Base-by-base conservation (phyloP, 2,888 invertebrate genomes). In the Dryocosmus kuriphilus region DNA sequence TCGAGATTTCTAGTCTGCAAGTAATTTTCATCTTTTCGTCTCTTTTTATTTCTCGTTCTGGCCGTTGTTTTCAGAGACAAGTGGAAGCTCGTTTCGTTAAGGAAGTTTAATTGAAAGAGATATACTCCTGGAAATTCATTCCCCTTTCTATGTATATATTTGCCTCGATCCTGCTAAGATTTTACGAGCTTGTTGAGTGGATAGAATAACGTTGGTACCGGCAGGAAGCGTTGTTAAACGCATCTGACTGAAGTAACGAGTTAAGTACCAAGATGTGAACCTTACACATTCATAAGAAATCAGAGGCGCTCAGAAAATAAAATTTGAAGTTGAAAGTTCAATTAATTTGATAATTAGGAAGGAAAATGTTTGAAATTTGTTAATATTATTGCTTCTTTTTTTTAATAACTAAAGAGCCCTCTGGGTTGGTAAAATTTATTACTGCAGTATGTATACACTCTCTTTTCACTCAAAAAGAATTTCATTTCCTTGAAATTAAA, bases 61-160 rank as follows among this genome's bases (percentile, higher is more conserved):
- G 11, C 35, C 22, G 32, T 63, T 63, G 35, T 32, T 63, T 63
- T 35, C n/a, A 32, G 63, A 63, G 63, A 32, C 9, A 63, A 63
- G 35, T 63, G 27, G 63, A 22, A 62, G 27, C 63, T 63, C 32
- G 9, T 63, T 63, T 63, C 9, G n/a, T 63, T n/a, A 35, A 38
- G 63, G n/a, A 32, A 62, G 63, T 63, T 63, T 63, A 63, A 63
- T 63, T 63, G 63, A 63, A 63, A 38, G 63, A 63, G 63, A 63
- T 63, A 27, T 61, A 57, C 57, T 14, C 35, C 32, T 38, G 22
- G 9, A 63, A 63, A 32, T 35, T n/a, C 22, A 62, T 63, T 32
- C 19, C n/a, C 6, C 11, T 35, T n/a, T 4, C 19, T 63, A 63
- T 60, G 60, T 60, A 60, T 60, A 60, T 71, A 55, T 71, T 71